phyloP scores from a whole-genome alignment of 1,140 invertebrate species.

The Zaprionus inermis region DNA sequence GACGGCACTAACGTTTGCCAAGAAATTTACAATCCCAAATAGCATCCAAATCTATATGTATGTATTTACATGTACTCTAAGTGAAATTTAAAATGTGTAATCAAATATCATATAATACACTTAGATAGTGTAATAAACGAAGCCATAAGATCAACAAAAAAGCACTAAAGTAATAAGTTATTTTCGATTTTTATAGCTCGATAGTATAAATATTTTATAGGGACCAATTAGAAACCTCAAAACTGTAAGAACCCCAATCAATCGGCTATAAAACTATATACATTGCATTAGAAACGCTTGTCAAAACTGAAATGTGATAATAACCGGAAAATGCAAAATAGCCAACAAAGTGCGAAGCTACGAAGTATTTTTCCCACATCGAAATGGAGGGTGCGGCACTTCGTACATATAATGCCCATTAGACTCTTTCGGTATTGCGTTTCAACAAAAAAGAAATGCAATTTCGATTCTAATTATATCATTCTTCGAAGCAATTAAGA shows the following conservation, averaged over 20 bases:
- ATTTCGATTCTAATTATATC: neutral
- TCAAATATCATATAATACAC: neutral
- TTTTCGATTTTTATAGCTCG: neutral
- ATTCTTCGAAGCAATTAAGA: neutral
- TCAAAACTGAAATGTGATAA: constrained; percentile 23
- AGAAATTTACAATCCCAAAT: neutral
- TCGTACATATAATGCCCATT: neutral
- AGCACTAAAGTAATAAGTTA: neutral
- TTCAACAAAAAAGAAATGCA: neutral
- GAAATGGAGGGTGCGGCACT: neutral
- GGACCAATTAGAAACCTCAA: neutral
- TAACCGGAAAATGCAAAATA: constrained; percentile 46
- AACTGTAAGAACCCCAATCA: neutral
- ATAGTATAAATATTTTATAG: neutral
- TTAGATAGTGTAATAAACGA: neutral
- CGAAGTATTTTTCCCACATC: constrained; percentile 16
- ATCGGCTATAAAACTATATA: neutral
- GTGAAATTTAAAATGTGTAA: neutral
- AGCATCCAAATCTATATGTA: neutral
- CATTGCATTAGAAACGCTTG: neutral
- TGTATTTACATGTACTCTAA: neutral
- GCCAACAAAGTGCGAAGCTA: constrained; percentile 19
- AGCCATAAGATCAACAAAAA: no score
- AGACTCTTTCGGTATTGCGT: neutral
- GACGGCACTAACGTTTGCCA: neutral